Percentiles rank a stretch among this genome's conserved stretches.
phyloP scores from a whole-genome alignment of 2,113 vertebrate genomes.

The Xyrauchen texanus region DNA sequence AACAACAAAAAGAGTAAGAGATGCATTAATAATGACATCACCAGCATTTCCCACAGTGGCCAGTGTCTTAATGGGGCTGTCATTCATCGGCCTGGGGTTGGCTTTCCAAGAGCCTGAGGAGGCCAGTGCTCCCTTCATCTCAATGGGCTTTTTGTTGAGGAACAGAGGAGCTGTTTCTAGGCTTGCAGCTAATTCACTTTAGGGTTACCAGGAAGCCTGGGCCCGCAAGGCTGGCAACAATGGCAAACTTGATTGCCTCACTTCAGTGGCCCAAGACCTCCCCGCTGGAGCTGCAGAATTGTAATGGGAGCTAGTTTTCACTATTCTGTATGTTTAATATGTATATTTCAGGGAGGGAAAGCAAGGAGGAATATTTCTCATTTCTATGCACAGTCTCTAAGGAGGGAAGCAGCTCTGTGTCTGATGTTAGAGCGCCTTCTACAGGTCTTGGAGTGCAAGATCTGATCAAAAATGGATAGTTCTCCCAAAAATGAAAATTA shows the following conservation, averaged over 20 bases:
- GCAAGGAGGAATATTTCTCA: neutral
- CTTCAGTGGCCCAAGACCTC: slow-evolving; percentile 63
- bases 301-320: slow-evolving; percentile 68
- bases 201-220: slow-evolving; percentile 85
- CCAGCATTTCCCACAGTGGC: slow-evolving; percentile 81
- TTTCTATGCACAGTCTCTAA: neutral
- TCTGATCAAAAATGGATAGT: no score
- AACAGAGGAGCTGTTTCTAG: slow-evolving; percentile 84
- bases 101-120: slow-evolving; percentile 74
- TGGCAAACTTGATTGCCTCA: slow-evolving; percentile 80
- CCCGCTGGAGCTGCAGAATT: slow-evolving; percentile 79
- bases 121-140: slow-evolving; percentile 70
- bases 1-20: slow-evolving; percentile 73
- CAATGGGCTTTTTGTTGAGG: slow-evolving; percentile 86
- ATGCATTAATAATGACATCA: slow-evolving; percentile 84
- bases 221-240: slow-evolving; percentile 81
- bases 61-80: slow-evolving; percentile 75
- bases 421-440: slow-evolving; percentile 31
- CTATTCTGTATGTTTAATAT: slow-evolving; percentile 21
- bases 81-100: slow-evolving; percentile 79
- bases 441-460: neutral
- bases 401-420: neutral
- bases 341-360: neutral
- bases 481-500: no score
- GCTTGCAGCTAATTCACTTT: slow-evolving; percentile 76